Base-by-base conservation (phyloP, 2,888 invertebrate species). In the Acanthopleura granulata region DNA sequence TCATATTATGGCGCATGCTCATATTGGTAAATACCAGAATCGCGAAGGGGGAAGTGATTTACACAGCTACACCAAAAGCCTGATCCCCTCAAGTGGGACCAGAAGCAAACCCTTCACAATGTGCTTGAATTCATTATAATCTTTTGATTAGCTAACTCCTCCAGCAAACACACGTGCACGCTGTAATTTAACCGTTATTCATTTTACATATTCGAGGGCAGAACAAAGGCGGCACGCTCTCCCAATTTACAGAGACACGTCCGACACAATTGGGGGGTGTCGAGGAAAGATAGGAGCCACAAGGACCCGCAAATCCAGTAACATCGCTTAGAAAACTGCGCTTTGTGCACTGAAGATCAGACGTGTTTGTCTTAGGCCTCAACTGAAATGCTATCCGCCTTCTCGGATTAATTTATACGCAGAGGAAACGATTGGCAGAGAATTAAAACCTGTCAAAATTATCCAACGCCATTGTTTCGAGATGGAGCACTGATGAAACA, bases 111-210 rank as follows among this genome's bases (percentile, higher is more conserved):
- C 18, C 57, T 57, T 57, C 57, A 12, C 1, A 66, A 27, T 27
- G 27, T 22, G 22, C 22, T 27, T 22, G 25, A 66, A 66, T 66
- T 66, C 66, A 66, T 66, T 66, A 66, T 27, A 66, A 22, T 27
- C 29, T 27, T 27, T 27, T 66, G 66, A 66, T 66, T 66, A 66
- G 22, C 25, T 6, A 66, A 66, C 66, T 22, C 22, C 16, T 16
- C 27, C 25, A 25, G 66, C 66, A 22, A 66, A 22, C 66, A 66
- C 66, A 66, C 66, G 66, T 66, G 66, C 66, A 66, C 22, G 27
- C 22, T 22, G 27, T 66, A 22, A 66, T 66, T 66, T 66, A 66
- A 66, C 66, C 66, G 66, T 27, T 66, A 66, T 66, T 66, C 66
- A 66, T 22, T 66, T 66, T 66, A 66, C 29, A 66, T 66, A 66